Percentiles rank a stretch among this genome's conserved stretches.
phyloP scores from a whole-genome alignment of 2,797 vertebrate genomes.

The Hafferia zeledoni region DNA sequence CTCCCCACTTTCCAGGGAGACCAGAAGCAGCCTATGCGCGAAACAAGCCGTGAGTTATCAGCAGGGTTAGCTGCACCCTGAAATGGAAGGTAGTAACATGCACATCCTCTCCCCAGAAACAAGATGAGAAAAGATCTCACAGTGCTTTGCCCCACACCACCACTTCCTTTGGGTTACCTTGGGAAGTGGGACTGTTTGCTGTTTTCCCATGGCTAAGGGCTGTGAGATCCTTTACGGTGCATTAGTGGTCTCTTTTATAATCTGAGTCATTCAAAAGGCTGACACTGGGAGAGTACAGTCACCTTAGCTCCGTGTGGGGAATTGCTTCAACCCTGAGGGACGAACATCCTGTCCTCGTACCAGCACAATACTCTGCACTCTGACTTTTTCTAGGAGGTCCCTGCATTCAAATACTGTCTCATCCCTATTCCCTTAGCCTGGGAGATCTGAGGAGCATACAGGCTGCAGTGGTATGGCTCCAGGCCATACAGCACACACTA shows the following conservation, averaged over 20 bases:
- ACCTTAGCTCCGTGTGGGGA: constrained; percentile 2
- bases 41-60: background rate
- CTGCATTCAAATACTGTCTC: background rate
- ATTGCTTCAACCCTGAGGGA: background rate
- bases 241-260: background rate
- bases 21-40: background rate
- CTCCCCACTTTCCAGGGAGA: background rate
- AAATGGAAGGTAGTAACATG: background rate
- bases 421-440: constrained; percentile 29
- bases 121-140: background rate
- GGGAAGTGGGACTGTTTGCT: constrained; percentile 8
- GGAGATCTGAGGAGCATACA: constrained; percentile 66
- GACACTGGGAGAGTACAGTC: background rate
- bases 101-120: background rate
- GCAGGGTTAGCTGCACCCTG: background rate
- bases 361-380: background rate
- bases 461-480: constrained; percentile 66
- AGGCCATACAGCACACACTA: constrained; percentile 64
- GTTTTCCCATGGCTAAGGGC: constrained; percentile 38
- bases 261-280: background rate
- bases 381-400: constrained; percentile 41
- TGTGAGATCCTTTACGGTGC: background rate
- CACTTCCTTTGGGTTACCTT: constrained; percentile 50
- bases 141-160: background rate
- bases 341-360: constrained; percentile 27